Percentiles rank a stretch among this genome's conserved stretches.
These are phyloP conservation scores for Temnothorax nylanderi DNA, from an alignment of 1,140 invertebrate genomes.

Conservation along the genomic window DNA sequence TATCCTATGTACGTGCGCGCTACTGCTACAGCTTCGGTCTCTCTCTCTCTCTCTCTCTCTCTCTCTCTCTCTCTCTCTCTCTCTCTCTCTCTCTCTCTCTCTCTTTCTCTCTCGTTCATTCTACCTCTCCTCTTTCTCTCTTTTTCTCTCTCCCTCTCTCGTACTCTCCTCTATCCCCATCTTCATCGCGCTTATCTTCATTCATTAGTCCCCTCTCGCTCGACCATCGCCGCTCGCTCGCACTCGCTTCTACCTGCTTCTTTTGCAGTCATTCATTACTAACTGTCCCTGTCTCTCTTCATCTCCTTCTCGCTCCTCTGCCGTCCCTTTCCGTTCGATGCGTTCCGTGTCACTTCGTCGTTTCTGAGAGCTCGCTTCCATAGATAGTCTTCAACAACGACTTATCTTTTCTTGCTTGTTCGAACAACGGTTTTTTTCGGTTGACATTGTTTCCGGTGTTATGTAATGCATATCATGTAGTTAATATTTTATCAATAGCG, in stretches of 20 bases:
- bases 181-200: slow-evolving; percentile 52
- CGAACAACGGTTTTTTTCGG: slow-evolving; percentile 52
- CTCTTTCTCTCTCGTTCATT: not conserved
- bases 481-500: not conserved
- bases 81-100: not conserved
- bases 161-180: not conserved
- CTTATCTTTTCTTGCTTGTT: slow-evolving; percentile 49
- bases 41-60: not conserved
- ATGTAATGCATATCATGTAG: slow-evolving; percentile 7
- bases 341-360: slow-evolving; percentile 59
- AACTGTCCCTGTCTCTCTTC: slow-evolving; percentile 35
- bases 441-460: slow-evolving; percentile 44
- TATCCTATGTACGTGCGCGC: slow-evolving; percentile 68
- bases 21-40: slow-evolving; percentile 46
- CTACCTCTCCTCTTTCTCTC: not conserved
- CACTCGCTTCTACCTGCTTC: slow-evolving; percentile 64
- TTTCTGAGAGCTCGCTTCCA: slow-evolving; percentile 45
- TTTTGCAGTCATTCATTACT: slow-evolving; percentile 74
- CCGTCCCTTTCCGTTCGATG: slow-evolving; percentile 66
- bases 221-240: slow-evolving; percentile 16
- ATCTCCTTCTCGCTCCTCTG: not conserved
- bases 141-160: not conserved
- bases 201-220: slow-evolving; percentile 61
- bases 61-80: too few species aligned
- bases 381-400: slow-evolving; percentile 48